Evolutionary conservation across 2,888 invertebrate species (phyloP).

Genomic region (Eledone cirrhosa): DNA sequence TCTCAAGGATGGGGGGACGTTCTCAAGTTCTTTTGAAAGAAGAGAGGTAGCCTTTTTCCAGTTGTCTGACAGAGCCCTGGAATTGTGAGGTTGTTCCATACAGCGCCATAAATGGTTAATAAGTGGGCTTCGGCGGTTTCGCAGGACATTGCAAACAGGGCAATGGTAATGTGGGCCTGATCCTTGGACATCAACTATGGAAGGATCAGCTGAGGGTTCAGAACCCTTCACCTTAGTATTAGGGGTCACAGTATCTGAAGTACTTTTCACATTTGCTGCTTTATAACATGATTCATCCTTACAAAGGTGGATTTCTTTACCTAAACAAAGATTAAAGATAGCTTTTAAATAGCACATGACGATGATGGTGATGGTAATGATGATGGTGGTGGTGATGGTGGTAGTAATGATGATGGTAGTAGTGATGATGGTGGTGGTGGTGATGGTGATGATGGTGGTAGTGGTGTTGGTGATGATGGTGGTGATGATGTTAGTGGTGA

Average conservation of each 20-base stretch:
- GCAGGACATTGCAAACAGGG: conserved; percentile 41
- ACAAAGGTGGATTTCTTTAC: conserved; percentile 9
- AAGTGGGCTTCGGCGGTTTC: conserved; percentile 42
- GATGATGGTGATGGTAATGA: too few species aligned
- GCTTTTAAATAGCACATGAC: too few species aligned
- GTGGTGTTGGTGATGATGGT: too few species aligned
- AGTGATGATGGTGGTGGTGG: too few species aligned
- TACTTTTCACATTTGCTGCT: neutral
- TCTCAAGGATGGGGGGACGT: conserved; percentile 13
- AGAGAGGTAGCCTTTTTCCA: neutral
- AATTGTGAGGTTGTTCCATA: conserved; percentile 34
- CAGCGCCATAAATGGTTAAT: conserved; percentile 54
- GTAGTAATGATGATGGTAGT: too few species aligned
- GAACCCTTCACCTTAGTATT: neutral
- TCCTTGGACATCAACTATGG: neutral
- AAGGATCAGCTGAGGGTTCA: neutral
- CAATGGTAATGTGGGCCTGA: conserved; percentile 50
- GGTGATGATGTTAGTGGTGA: too few species aligned
- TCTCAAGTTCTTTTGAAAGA: neutral
- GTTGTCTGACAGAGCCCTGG: neutral
- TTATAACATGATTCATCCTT: conserved; percentile 18
- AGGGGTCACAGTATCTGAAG: neutral
- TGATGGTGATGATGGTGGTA: too few species aligned
- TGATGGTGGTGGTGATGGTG: too few species aligned
- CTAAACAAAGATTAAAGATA: neutral